These are phyloP conservation scores for Orchestia grillus DNA, from an alignment of 1,140 invertebrate species.

Conservation along the genomic window DNA sequence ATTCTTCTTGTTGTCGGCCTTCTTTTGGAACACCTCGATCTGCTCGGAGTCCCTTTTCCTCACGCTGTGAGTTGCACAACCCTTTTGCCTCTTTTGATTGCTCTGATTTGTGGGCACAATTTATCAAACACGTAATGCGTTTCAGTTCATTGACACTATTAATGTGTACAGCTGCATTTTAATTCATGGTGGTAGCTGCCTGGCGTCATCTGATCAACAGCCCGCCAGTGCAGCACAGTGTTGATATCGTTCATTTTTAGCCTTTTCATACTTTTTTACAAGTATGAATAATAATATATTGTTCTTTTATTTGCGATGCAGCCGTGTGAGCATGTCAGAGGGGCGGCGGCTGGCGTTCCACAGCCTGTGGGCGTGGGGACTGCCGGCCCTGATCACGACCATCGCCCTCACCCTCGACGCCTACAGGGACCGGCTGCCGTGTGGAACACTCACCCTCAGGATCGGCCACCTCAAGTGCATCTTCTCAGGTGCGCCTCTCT, in stretches of 20 bases:
- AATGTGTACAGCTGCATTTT: background rate
- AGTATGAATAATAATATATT: background rate
- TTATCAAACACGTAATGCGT: background rate
- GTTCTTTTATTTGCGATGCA: background rate
- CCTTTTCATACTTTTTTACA: background rate
- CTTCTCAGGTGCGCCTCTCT: slow-evolving; percentile 61
- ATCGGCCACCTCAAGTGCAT: slow-evolving; percentile 64
- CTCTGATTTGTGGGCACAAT: background rate
- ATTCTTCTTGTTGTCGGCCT: slow-evolving; percentile 65
- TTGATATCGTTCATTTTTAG: background rate
- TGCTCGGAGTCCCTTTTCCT: slow-evolving; percentile 66
- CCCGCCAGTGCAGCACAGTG: background rate
- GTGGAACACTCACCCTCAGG: slow-evolving; percentile 62
- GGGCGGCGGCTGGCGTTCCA: slow-evolving; percentile 60
- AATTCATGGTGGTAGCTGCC: no score
- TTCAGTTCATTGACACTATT: background rate
- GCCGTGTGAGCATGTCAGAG: slow-evolving; percentile 61
- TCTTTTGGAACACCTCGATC: slow-evolving; percentile 67
- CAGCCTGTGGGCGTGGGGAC: slow-evolving; percentile 66
- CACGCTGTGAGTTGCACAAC: slow-evolving; percentile 59
- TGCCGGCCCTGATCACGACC: slow-evolving; percentile 60
- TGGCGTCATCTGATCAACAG: background rate
- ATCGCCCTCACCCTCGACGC: slow-evolving; percentile 62
- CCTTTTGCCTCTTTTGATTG: background rate
- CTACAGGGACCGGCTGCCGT: slow-evolving; percentile 58